Evolutionary conservation across 1,140 invertebrate genomes (phyloP), one percentile per base, ranked within the genome.

Genomic region (Bombus soroeensis): DNA sequence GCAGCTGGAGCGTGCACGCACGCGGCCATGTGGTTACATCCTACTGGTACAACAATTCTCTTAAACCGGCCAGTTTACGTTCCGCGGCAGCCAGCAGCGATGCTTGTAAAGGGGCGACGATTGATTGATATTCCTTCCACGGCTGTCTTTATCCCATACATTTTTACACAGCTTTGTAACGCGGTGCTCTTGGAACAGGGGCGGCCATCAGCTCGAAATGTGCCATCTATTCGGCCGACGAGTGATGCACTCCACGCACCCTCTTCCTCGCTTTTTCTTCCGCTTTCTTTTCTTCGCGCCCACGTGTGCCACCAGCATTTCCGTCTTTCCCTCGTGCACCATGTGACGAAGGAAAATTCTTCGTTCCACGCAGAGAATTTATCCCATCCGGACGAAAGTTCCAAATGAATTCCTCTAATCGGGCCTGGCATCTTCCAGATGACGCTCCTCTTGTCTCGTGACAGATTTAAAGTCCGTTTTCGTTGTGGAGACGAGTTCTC

Each of bases 91-190:
- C 62, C 73, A 59, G 82, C 66, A 62, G 57, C 81, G 73, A 86
- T 78, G 57, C 37, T 75, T 70, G 59, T 87, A 92, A 92, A 89
- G 88, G 82, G 73, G 91, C 91, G 92, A 68, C 86, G 92, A 93
- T 92, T 91, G 92, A 93, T 92, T 91, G 91, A 93, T 92, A 92
- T 82, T 85, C 87, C 64, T 78, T 43, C 81, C 74, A 83, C 80
- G 87, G 82, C 74, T 71, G 86, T 81, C 89, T 90, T 86, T 83
- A 84, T 70, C 83, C 64, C 41, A 76, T 53, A 77, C 77, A 81
- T 73, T 87, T 85, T 83, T 62, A 87, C 77, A 62, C 73, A 53
- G 66, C 85, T 76, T 85, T 75, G 78, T 75, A 80, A 53, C 77
- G 18, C 18, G 12, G 32, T 37, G 34, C 22, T 43, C 12, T 8